Evolutionary conservation across 1,140 invertebrate species (phyloP).

Genomic region (Muscidifurax raptorellus): DNA sequence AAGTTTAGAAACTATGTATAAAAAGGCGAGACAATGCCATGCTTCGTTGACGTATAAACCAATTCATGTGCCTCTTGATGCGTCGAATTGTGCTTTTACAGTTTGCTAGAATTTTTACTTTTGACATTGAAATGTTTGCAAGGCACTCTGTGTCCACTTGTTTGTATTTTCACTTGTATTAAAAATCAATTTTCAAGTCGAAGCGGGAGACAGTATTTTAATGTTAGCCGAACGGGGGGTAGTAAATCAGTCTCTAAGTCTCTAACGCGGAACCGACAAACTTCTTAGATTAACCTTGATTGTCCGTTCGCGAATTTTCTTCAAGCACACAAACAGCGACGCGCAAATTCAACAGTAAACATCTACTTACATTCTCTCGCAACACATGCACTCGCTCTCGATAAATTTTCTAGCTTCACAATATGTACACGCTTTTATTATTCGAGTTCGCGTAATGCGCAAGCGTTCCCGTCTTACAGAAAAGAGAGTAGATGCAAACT

Average conservation of each 20-base stretch:
- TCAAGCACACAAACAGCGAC: slow-evolving; percentile 8
- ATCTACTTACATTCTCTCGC: slow-evolving; percentile 22
- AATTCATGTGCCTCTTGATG: background rate
- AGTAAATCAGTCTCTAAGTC: slow-evolving; percentile 54
- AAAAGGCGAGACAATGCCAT: slow-evolving; percentile 30
- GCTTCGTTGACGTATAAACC: background rate
- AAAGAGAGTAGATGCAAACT: slow-evolving; percentile 4
- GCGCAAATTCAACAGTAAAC: slow-evolving; percentile 30
- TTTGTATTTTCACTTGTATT: background rate
- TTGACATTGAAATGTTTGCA: slow-evolving; percentile 34
- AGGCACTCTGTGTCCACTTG: slow-evolving; percentile 28
- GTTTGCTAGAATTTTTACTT: background rate
- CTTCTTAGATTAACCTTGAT: slow-evolving; percentile 42
- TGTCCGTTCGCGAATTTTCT: slow-evolving; percentile 35
- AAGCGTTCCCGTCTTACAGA: slow-evolving; percentile 5
- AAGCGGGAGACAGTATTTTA: background rate
- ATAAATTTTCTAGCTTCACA: slow-evolving; percentile 17
- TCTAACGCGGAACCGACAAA: slow-evolving; percentile 51
- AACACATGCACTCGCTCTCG: background rate
- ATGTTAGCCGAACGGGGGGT: slow-evolving; percentile 31
- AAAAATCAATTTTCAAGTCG: background rate
- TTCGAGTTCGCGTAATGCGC: slow-evolving; percentile 31
- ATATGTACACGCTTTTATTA: slow-evolving; percentile 35
- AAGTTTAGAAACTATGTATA: slow-evolving; percentile 29
- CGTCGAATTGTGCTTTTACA: slow-evolving; percentile 19